A percentile compares a stretch with the other conserved stretches of the same genome.
Conservation (phyloP, 2,888 invertebrate genomes). For the Adelphocoris suturalis region DNA sequence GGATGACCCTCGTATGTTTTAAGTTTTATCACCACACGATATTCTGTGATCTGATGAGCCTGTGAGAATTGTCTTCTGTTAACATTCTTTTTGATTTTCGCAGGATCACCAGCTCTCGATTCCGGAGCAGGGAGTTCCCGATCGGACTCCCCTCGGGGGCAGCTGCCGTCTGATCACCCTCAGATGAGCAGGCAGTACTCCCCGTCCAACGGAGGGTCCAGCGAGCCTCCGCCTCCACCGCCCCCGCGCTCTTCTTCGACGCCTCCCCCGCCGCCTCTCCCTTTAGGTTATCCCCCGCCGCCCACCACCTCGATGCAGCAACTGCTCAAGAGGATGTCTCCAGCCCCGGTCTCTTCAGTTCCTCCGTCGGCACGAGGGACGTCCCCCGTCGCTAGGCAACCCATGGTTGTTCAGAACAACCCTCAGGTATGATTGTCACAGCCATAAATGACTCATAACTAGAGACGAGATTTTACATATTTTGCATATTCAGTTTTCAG, state of each 20-base stretch:
- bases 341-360: slow-evolving; percentile 79
- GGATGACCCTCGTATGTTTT: too few species aligned
- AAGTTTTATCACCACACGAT: too few species aligned
- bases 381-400: slow-evolving; percentile 86
- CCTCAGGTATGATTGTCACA: slow-evolving; percentile 79
- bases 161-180: slow-evolving; percentile 78
- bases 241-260: slow-evolving; percentile 88
- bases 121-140: slow-evolving; percentile 93
- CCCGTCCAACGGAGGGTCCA: slow-evolving; percentile 81
- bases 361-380: slow-evolving; percentile 83
- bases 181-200: slow-evolving; percentile 84
- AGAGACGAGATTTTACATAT: too few species aligned
- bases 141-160: slow-evolving; percentile 89
- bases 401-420: slow-evolving; percentile 90
- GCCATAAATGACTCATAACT: too few species aligned
- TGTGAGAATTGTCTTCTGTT: too few species aligned
- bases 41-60: too few species aligned
- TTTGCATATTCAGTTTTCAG: too few species aligned
- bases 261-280: slow-evolving; percentile 80
- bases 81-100: background rate
- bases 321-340: slow-evolving; percentile 88
- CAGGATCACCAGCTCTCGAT: slow-evolving; percentile 88
- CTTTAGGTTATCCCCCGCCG: slow-evolving; percentile 81
- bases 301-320: slow-evolving; percentile 82
- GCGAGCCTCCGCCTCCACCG: slow-evolving; percentile 85